phyloP scores from a whole-genome alignment of 2,797 vertebrate species.

The Onychomys torridus region DNA sequence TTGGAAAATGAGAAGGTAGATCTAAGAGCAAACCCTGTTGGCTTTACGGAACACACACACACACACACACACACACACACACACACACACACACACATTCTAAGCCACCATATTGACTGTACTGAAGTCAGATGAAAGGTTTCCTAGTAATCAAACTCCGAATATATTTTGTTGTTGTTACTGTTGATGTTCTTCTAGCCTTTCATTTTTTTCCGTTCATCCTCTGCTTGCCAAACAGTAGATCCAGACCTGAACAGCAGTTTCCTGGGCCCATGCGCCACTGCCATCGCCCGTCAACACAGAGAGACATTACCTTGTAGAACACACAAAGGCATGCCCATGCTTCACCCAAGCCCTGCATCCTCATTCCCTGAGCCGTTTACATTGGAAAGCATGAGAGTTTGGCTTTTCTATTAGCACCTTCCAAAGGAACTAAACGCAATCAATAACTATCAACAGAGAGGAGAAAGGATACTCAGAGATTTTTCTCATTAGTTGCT shows the following conservation, averaged over 20 bases:
- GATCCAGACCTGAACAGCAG: constrained; percentile 16
- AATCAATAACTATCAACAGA: constrained; percentile 46
- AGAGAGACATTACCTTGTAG: constrained; percentile 26
- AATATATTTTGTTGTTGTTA: constrained; percentile 27
- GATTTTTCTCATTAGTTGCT: constrained; percentile 87
- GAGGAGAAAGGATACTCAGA: constrained; percentile 81
- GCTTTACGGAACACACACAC: background rate
- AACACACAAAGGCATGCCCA: constrained; percentile 32
- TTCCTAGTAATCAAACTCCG: constrained; percentile 38
- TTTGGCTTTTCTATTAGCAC: constrained; percentile 82
- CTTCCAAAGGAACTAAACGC: constrained; percentile 72
- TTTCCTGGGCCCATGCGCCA: constrained; percentile 17
- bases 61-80: too few relatives aligned
- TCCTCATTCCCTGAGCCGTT: constrained; percentile 76
- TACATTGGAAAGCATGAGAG: constrained; percentile 72
- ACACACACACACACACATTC: too few relatives aligned
- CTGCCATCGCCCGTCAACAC: constrained; percentile 39
- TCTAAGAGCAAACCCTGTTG: constrained; percentile 25
- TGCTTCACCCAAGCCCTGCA: background rate
- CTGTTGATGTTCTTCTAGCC: background rate
- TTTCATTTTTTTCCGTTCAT: constrained; percentile 48
- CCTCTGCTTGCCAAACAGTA: constrained; percentile 5
- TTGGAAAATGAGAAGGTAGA: constrained; percentile 33
- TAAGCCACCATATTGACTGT: background rate
- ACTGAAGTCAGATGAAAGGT: constrained; percentile 25